Evolutionary conservation across 2,888 invertebrate species (phyloP).

Genomic region (Archips crataeganus): DNA sequence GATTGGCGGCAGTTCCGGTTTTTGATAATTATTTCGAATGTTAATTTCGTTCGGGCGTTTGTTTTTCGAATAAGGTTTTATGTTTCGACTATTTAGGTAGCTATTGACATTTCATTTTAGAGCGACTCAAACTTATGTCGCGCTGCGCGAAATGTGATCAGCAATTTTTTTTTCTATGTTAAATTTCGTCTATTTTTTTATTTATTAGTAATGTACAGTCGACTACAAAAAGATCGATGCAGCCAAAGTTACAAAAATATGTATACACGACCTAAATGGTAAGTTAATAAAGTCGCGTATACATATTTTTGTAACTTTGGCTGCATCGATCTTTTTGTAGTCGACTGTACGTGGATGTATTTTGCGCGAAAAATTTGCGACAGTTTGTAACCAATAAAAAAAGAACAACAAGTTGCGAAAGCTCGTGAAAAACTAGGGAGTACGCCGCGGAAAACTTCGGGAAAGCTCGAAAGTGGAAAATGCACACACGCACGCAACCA

Average conservation of each 20-base stretch:
- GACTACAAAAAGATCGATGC: no score
- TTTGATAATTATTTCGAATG: constrained; percentile 28
- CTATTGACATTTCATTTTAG: background rate
- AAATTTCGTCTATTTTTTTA: background rate
- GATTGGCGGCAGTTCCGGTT: constrained; percentile 52
- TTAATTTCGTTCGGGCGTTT: background rate
- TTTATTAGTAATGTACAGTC: background rate
- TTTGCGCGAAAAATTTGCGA: background rate
- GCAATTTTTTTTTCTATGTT: background rate
- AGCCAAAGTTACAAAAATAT: no score
- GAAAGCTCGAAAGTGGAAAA: constrained; percentile 85
- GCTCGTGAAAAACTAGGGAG: background rate
- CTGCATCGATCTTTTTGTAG: no score
- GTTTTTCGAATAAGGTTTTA: background rate
- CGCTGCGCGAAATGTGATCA: constrained; percentile 10
- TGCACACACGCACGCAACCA: constrained; percentile 59
- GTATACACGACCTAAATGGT: no score
- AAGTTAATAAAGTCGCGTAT: no score
- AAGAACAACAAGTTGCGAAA: background rate
- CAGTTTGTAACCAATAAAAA: background rate
- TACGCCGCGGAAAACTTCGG: constrained; percentile 67
- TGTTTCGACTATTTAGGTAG: background rate
- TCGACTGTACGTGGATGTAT: no score
- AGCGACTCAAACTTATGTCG: background rate
- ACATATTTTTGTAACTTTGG: no score